These are phyloP conservation scores for Catharus ustulatus DNA, from an alignment of 2,797 vertebrate species.

Conservation along the genomic window DNA sequence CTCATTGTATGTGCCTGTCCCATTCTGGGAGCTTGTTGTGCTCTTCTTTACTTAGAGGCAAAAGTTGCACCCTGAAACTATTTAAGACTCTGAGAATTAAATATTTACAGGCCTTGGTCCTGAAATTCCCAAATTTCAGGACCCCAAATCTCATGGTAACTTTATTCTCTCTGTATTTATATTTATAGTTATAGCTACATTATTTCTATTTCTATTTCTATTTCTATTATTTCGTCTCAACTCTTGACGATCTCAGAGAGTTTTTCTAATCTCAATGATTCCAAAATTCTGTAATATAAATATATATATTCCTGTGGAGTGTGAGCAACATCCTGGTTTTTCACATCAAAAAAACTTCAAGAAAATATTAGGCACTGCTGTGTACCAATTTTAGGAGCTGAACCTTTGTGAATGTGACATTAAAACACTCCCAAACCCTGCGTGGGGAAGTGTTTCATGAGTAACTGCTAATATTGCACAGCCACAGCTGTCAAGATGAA, in stretches of 20 bases:
- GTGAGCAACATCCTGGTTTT: not conserved
- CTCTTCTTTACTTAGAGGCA: not conserved
- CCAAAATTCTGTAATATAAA: not conserved
- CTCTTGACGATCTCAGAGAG: not conserved
- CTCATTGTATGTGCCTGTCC: not conserved
- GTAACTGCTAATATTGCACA: not conserved
- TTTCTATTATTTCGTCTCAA: not conserved
- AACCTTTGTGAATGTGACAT: not conserved
- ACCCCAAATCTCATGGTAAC: not conserved
- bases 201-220: not conserved
- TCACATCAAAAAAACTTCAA: not conserved
- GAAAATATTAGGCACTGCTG: not conserved
- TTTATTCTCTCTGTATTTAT: not conserved
- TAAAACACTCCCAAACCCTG: not conserved
- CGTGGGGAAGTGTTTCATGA: not conserved
- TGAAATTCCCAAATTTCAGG: not conserved
- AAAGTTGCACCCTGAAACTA: not conserved
- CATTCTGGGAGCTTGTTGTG: not conserved
- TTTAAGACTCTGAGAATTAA: not conserved
- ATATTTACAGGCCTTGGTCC: not conserved
- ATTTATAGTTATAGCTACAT: not conserved
- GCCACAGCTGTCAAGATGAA: not conserved
- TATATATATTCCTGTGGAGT: not conserved
- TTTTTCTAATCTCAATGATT: not conserved
- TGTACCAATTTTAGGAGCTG: not conserved